Percentiles rank a stretch among this genome's conserved stretches.
These are phyloP conservation scores for Esox lucius DNA, from an alignment of 2,797 vertebrate species.

Conservation along the genomic window DNA sequence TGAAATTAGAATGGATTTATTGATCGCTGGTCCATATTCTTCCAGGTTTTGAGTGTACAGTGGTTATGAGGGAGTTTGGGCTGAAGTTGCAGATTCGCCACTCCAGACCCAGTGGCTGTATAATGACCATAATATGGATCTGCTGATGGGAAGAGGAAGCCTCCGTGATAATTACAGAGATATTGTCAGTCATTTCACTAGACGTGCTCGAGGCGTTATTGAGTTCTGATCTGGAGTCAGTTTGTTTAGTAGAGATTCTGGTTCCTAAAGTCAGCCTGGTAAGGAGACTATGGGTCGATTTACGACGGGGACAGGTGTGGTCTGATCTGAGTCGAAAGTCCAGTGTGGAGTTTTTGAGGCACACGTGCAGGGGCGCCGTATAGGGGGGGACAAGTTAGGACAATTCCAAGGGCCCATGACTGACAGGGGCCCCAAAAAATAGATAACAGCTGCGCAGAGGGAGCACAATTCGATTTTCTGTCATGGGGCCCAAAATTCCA, in stretches of 20 bases:
- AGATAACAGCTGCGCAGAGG: too few relatives aligned
- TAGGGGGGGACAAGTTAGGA: too few relatives aligned
- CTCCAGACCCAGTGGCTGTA: constrained; percentile 31
- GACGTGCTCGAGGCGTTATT: neutral
- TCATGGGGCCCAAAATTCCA: too few relatives aligned
- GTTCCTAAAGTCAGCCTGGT: neutral
- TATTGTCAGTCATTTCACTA: constrained; percentile 9
- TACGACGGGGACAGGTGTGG: neutral
- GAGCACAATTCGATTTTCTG: too few relatives aligned
- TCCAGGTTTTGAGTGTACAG: constrained; percentile 30
- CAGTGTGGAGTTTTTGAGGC: neutral
- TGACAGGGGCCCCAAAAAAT: too few relatives aligned
- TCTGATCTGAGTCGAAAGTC: neutral
- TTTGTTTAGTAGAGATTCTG: neutral
- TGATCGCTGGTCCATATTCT: constrained; percentile 46
- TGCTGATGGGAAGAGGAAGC: constrained; percentile 17
- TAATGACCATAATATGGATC: constrained; percentile 52
- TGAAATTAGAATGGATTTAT: constrained; percentile 73
- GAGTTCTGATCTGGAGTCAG: neutral
- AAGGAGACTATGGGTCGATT: neutral
- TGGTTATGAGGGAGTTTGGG: constrained; percentile 26
- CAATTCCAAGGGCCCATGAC: too few relatives aligned
- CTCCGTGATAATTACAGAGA: constrained; percentile 36
- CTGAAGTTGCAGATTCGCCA: constrained; percentile 33
- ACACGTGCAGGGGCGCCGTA: too few relatives aligned